Base-by-base conservation (phyloP, 2,797 vertebrate species). In the Hypotaenidia okinawae region DNA sequence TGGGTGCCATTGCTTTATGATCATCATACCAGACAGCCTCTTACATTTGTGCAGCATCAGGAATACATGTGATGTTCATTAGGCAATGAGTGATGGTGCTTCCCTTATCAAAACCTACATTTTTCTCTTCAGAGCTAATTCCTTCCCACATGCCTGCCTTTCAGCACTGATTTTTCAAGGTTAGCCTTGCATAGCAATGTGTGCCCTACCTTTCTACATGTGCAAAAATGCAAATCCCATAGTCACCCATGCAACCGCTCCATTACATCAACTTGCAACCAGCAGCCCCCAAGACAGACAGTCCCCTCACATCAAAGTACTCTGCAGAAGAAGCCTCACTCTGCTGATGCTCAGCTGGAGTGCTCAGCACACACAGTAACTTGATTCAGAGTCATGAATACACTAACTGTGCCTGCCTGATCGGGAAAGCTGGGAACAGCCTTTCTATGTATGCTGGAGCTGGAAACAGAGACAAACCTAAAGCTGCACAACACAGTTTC, bases 1-100 rank as follows among this genome's bases (percentile, higher is more conserved):
- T 0, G 0, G 6, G 12, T 63, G 21, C 28, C 45, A 41, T 27
- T 6, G 0, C 16, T 62, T 51, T 81, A 25, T 75, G 4, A 1
- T 55, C 32, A 32, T 35, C 47, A 7, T 37, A 51, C 45, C 51
- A 73, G 45, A 28, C 30, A 81, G 27, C 16, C 37, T 73, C 23
- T n/a, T 69, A 52, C 11, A 22, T 43, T 84, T 86, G 35, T 0
- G 0, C 22, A 43, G 6, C 22, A 17, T 63, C 45, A 45, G 74
- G 30, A 83, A 61, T 37, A 59, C 1, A 24, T 70, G 21, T 61
- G 24, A 19, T 79, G n/a, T 47, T 84, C 37, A 52, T 76, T 66
- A 91, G 43, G 49, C 37, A 77, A 70, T 35, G 32, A 81, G 25
- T 52, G 35, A 63, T 59, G 63, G 43, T 52, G 11, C 28, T 90